These are phyloP conservation scores for Diaprepes abbreviatus DNA, from an alignment of 2,888 invertebrate genomes.

Conservation along the genomic window DNA sequence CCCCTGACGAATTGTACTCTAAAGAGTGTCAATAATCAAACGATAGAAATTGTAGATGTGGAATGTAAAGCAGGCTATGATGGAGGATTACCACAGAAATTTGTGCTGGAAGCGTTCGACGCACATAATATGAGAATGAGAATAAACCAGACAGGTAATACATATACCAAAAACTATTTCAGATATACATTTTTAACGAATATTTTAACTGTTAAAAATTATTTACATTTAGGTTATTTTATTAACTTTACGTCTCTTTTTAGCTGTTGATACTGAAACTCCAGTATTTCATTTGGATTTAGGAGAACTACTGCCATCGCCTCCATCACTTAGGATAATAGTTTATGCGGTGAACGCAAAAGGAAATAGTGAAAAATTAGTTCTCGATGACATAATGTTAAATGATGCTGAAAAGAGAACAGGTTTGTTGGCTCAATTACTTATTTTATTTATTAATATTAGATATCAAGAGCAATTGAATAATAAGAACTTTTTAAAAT, in stretches of 20 bases:
- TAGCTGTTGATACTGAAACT: constrained; percentile 67
- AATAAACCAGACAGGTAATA: constrained; percentile 74
- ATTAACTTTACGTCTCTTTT: constrained; percentile 32
- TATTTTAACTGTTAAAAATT: too few species aligned
- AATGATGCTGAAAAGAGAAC: constrained; percentile 89
- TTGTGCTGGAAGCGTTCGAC: constrained; percentile 86
- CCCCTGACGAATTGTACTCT: constrained; percentile 90
- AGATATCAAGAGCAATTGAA: too few species aligned
- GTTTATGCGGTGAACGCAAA: constrained; percentile 89
- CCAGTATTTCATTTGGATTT: constrained; percentile 77
- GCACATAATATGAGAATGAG: constrained; percentile 79
- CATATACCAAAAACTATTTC: neutral
- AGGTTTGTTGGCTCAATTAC: constrained; percentile 73
- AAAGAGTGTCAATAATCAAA: constrained; percentile 75
- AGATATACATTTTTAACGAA: neutral
- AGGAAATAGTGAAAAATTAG: constrained; percentile 84
- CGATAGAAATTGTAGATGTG: constrained; percentile 77
- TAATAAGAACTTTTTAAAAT: too few species aligned
- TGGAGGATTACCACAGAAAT: constrained; percentile 89
- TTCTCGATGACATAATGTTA: constrained; percentile 88
- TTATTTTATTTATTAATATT: too few species aligned
- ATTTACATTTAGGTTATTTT: too few species aligned
- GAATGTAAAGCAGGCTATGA: constrained; percentile 91
- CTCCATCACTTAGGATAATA: constrained; percentile 80
- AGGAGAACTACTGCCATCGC: constrained; percentile 74